phyloP scores from a whole-genome alignment of 2,797 vertebrate genomes.

The Echiichthys vipera region DNA sequence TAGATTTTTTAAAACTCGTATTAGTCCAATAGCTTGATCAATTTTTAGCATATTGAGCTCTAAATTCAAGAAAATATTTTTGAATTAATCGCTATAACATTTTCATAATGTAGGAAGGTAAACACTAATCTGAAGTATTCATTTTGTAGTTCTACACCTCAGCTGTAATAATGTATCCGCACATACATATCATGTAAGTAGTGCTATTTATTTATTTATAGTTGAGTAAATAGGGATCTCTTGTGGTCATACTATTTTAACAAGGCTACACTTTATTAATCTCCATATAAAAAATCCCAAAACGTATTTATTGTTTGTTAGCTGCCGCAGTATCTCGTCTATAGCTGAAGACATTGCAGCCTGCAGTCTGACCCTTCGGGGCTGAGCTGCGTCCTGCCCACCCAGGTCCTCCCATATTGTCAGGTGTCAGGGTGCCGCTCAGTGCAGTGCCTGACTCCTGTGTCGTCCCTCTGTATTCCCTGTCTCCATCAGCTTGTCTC shows the following conservation, averaged over 20 bases:
- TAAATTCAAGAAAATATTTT: background rate
- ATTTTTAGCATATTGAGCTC: background rate
- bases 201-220: slow-evolving; percentile 6
- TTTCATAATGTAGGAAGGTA: background rate
- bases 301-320: slow-evolving; percentile 30
- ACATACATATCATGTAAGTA: background rate
- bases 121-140: background rate
- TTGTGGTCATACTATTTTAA: slow-evolving; percentile 8
- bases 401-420: slow-evolving; percentile 71
- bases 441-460: slow-evolving; percentile 69
- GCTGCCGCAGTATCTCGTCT: slow-evolving; percentile 30
- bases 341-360: slow-evolving; percentile 52
- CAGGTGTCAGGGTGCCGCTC: slow-evolving; percentile 68
- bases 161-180: slow-evolving; percentile 3
- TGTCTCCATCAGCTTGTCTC: slow-evolving; percentile 93
- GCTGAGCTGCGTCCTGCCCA: slow-evolving; percentile 64
- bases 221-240: slow-evolving; percentile 9
- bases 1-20: background rate
- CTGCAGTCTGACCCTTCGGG: slow-evolving; percentile 53
- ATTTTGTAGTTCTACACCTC: background rate
- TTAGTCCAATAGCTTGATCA: background rate
- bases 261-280: background rate
- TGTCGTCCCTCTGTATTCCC: slow-evolving; percentile 82
- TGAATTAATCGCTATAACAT: slow-evolving; percentile 5
- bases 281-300: slow-evolving; percentile 8